These are phyloP conservation scores for Brachypodius melanocephalos DNA, from an alignment of 2,113 vertebrate genomes.

Conservation along the genomic window DNA sequence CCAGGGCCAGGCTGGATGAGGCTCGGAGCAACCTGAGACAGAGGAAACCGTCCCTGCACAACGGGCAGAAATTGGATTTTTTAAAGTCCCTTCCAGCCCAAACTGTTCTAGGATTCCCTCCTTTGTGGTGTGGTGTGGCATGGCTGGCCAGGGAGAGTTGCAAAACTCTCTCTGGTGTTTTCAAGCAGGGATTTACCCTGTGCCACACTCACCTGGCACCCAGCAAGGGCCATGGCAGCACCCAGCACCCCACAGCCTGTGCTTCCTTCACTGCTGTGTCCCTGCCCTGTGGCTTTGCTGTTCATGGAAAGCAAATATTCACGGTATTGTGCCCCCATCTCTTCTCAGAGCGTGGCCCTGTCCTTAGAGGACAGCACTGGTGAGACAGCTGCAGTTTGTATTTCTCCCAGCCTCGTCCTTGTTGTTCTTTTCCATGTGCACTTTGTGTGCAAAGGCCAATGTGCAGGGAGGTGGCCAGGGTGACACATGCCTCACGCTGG, in stretches of 20 bases:
- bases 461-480: neutral
- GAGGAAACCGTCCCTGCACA: neutral
- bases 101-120: neutral
- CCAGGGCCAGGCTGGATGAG: neutral
- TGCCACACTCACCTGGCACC: neutral
- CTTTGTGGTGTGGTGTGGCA: neutral
- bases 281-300: neutral
- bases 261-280: neutral
- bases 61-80: neutral
- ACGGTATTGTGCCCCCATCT: too few relatives aligned
- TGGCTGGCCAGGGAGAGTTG: neutral
- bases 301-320: neutral
- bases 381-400: accelerated
- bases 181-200: neutral
- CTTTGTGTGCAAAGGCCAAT: neutral
- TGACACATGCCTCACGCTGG: neutral
- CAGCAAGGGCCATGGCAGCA: accelerated
- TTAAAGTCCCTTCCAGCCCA: neutral
- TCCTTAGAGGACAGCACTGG: accelerated
- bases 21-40: neutral
- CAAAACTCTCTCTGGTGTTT: neutral
- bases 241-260: neutral
- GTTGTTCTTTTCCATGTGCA: neutral
- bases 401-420: neutral
- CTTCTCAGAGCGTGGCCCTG: accelerated